A percentile compares a stretch with the other conserved stretches of the same genome.
Conservation (phyloP, 2,888 invertebrate species). For the Disparrhopalites patrizii region DNA sequence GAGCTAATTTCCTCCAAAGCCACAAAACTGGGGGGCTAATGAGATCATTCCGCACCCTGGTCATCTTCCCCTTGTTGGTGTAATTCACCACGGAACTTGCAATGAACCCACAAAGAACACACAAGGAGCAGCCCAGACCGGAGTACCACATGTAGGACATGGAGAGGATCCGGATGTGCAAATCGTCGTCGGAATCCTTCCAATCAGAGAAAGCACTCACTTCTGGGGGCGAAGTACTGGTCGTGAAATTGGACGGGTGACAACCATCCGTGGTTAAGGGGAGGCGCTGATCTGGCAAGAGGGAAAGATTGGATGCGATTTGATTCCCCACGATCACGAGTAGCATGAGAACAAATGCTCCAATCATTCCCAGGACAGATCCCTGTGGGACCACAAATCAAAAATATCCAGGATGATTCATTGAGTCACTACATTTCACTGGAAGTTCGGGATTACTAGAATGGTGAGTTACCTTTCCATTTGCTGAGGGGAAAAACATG, state of each 20-base stretch:
- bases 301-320: constrained; percentile 37
- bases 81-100: constrained; percentile 18
- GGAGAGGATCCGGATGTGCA: constrained; percentile 28
- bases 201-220: constrained; percentile 24
- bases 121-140: constrained; percentile 48
- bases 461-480: constrained; percentile 62
- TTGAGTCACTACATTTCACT: too few species aligned
- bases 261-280: constrained; percentile 18
- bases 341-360: constrained; percentile 49
- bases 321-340: constrained; percentile 50
- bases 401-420: not conserved
- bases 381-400: constrained; percentile 46
- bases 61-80: not conserved
- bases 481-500: constrained; percentile 83
- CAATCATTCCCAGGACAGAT: constrained; percentile 49
- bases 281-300: constrained; percentile 36
- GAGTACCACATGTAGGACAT: constrained; percentile 52
- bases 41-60: constrained; percentile 20
- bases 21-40: constrained; percentile 38
- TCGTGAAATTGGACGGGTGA: not conserved
- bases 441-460: not conserved
- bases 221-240: not conserved
- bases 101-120: constrained; percentile 49
- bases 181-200: constrained; percentile 36
- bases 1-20: constrained; percentile 23